phyloP scores from a whole-genome alignment of 2,888 invertebrate species.

The Eilema griseolum region DNA sequence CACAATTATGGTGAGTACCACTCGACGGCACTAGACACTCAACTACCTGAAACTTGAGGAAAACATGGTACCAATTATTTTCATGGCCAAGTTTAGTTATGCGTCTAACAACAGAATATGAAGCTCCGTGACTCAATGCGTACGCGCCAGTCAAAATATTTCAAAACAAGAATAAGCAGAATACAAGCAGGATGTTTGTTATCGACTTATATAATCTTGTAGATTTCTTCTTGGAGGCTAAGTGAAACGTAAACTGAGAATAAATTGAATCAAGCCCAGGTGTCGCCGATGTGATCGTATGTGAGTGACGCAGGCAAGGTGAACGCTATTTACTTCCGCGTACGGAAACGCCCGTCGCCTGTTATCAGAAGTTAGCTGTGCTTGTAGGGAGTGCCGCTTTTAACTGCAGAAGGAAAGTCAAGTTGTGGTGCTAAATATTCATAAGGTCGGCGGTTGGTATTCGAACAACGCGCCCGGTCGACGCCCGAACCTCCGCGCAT shows the following conservation, averaged over 20 bases:
- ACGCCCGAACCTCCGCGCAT: conserved; percentile 67
- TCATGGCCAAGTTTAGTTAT: conserved; percentile 47
- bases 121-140: conserved; percentile 1
- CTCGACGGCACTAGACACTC: not conserved
- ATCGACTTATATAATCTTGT: conserved; percentile 34
- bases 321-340: conserved; percentile 57
- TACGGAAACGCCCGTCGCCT: conserved; percentile 61
- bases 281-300: conserved; percentile 34
- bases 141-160: not conserved
- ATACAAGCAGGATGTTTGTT: conserved; percentile 26
- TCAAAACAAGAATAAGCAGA: conserved; percentile 6
- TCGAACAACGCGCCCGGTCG: conserved; percentile 72
- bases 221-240: conserved; percentile 35
- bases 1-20: not conserved
- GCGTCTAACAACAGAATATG: not conserved
- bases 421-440: conserved; percentile 74
- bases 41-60: conserved; percentile 2
- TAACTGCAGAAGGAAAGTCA: conserved; percentile 74
- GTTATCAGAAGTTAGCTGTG: conserved; percentile 63
- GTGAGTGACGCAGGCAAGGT: conserved; percentile 55
- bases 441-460: conserved; percentile 74
- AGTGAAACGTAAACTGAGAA: conserved; percentile 44
- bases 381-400: conserved; percentile 64
- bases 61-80: conserved; percentile 16
- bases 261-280: conserved; percentile 35